Conservation (phyloP, 2,888 invertebrate genomes). For the Drosophila antonietae region DNA sequence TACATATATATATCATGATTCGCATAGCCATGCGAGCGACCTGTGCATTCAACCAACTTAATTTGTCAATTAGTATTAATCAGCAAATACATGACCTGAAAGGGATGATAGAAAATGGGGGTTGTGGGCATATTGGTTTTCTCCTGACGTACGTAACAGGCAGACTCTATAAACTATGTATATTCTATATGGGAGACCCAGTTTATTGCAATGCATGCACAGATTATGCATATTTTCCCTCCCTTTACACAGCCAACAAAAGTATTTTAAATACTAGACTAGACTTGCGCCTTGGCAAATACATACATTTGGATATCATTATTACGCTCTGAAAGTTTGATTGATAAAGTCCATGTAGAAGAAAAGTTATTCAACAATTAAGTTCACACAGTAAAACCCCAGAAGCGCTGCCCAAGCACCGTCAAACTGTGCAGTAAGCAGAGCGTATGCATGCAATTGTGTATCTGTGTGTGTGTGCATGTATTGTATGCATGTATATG, state of each 20-base stretch:
- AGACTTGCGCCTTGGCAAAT: background rate
- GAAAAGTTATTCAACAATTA: background rate
- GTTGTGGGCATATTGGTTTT: background rate
- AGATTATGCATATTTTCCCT: background rate
- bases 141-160: background rate
- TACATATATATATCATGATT: too few relatives aligned
- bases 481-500: background rate
- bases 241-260: background rate
- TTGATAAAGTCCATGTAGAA: background rate
- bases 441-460: background rate
- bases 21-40: too few relatives aligned
- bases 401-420: background rate
- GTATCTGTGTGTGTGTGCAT: background rate
- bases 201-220: background rate
- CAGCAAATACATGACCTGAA: background rate
- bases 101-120: background rate
- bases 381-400: background rate
- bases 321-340: background rate
- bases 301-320: background rate
- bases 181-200: background rate
- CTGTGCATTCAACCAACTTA: background rate
- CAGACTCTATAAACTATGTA: background rate
- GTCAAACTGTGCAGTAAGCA: background rate
- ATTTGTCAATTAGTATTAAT: conserved; percentile 6
- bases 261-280: background rate